Percentiles rank a stretch among this genome's conserved stretches.
These are phyloP conservation scores for Amphiprion clarkii DNA, from an alignment of 2,797 vertebrate genomes.

Conservation along the genomic window DNA sequence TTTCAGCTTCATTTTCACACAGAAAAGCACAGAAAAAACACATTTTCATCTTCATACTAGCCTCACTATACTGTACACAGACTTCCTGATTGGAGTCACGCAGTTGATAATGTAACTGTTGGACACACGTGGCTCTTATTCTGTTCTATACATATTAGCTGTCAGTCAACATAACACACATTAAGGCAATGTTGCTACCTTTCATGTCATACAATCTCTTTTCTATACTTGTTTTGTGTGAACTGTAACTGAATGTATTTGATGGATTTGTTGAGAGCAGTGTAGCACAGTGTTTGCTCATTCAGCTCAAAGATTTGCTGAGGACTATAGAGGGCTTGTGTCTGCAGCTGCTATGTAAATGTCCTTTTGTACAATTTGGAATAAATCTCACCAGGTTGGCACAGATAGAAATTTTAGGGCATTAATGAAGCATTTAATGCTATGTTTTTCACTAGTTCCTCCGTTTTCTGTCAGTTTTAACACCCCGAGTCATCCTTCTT, in stretches of 20 bases:
- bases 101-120: no score
- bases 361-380: slow-evolving; percentile 10
- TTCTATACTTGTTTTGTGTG: background rate
- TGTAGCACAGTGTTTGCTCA: slow-evolving; percentile 2
- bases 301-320: background rate
- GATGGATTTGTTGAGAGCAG: background rate
- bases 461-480: background rate
- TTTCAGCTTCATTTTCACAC: no score
- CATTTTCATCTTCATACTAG: no score
- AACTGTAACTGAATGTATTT: background rate
- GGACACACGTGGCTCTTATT: no score
- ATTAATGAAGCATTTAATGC: background rate
- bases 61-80: no score
- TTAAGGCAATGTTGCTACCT: no score
- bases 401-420: background rate
- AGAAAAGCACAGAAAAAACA: no score
- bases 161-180: background rate
- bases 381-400: background rate
- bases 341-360: background rate
- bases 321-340: background rate
- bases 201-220: background rate
- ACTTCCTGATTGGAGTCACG: no score
- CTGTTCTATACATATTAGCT: background rate
- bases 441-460: slow-evolving; percentile 1
- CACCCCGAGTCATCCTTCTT: background rate